Percentiles rank a stretch among this genome's conserved stretches.
Evolutionary conservation across 2,113 vertebrate species (phyloP).

Genomic region (Varanus salvator): DNA sequence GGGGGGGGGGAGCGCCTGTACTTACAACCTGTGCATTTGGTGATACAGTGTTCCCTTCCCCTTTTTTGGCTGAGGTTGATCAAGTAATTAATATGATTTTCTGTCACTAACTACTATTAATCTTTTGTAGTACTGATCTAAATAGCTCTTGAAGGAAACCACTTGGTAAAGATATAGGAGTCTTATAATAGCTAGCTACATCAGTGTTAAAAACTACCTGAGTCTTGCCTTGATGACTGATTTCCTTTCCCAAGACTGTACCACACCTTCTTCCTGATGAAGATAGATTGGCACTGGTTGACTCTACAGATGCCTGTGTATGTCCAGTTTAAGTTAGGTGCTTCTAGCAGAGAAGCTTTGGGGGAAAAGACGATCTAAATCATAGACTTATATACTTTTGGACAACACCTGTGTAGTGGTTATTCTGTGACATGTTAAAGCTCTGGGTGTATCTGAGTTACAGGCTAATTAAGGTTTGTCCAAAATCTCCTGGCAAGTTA

Average conservation of each 20-base stretch:
- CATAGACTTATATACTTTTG: too few species aligned
- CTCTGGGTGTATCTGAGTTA: neutral
- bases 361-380: neutral
- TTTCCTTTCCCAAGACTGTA: neutral
- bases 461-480: neutral
- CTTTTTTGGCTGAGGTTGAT: neutral
- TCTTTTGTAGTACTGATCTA: neutral
- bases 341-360: neutral
- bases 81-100: neutral
- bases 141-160: neutral
- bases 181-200: neutral
- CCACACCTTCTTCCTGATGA: conserved; percentile 1
- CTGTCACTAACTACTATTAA: neutral
- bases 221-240: neutral
- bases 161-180: neutral
- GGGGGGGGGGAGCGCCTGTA: neutral
- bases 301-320: neutral
- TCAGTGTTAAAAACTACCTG: neutral
- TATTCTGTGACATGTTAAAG: neutral
- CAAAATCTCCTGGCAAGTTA: neutral
- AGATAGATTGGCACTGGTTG: neutral
- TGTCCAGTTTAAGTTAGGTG: neutral
- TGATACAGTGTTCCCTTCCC: neutral
- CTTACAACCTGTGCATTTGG: neutral
- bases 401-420: neutral